These are phyloP conservation scores for Mastomys coucha DNA, from an alignment of 2,113 vertebrate genomes.

Conservation along the genomic window DNA sequence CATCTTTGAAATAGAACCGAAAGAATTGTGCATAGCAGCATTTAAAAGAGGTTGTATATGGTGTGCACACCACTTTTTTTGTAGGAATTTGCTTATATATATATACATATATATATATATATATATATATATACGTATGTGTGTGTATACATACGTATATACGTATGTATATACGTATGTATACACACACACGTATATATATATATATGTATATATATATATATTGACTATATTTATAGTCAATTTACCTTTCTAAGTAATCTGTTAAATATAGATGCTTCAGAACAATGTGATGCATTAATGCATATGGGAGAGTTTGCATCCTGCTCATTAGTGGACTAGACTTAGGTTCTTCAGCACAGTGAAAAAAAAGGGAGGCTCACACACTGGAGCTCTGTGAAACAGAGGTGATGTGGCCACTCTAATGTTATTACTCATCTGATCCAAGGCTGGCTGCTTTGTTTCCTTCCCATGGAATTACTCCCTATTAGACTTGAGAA, in stretches of 20 bases:
- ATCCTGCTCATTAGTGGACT: background rate
- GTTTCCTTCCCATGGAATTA: conserved; percentile 14
- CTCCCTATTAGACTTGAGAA: background rate
- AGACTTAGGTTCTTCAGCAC: background rate
- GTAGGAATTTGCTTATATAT: background rate
- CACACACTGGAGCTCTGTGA: fast-evolving
- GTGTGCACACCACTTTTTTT: background rate
- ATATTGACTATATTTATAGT: background rate
- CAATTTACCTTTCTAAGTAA: background rate
- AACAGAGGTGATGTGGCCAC: background rate
- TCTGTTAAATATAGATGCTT: conserved; percentile 11
- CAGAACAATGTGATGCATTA: background rate
- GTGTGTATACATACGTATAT: background rate
- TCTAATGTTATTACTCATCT: background rate
- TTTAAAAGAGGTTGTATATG: background rate
- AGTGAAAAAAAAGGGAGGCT: too few relatives aligned
- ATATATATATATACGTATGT: background rate
- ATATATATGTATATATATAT: background rate
- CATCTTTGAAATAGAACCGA: background rate
- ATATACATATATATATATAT: background rate
- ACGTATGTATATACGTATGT: background rate
- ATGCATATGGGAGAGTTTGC: background rate
- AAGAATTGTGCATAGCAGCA: too few relatives aligned
- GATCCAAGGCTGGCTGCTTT: background rate
- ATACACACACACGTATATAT: background rate